Conservation (phyloP, 2,113 vertebrate species). For the Gambusia affinis region DNA sequence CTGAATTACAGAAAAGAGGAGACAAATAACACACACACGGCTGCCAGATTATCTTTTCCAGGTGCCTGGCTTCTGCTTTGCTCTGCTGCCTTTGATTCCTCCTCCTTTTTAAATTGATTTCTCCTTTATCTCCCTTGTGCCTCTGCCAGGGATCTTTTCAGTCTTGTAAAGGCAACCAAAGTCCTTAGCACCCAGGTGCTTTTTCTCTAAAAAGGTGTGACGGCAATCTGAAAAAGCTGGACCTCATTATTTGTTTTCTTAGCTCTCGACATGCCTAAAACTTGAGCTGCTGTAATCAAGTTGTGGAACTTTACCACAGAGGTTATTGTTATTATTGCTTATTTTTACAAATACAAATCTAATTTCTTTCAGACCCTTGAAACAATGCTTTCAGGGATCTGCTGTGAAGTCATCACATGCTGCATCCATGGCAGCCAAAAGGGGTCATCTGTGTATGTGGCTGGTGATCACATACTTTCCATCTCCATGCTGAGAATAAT, state of each 20-base stretch:
- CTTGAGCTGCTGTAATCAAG: not conserved
- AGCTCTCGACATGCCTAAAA: not conserved
- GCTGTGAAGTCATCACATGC: too few relatives aligned
- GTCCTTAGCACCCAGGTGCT: not conserved
- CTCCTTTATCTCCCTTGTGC: constrained; percentile 19
- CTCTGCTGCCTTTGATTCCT: constrained; percentile 40
- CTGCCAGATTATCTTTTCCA: constrained; percentile 56
- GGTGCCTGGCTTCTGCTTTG: constrained; percentile 63
- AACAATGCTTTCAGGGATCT: too few relatives aligned
- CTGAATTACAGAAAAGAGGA: constrained; percentile 36
- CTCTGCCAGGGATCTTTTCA: not conserved
- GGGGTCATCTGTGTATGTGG: too few relatives aligned
- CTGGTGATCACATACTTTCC: too few relatives aligned
- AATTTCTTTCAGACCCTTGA: too few relatives aligned
- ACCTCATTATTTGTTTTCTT: not conserved
- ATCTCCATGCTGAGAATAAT: too few relatives aligned
- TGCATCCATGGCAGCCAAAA: too few relatives aligned
- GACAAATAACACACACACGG: constrained; percentile 48
- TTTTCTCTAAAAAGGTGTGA: not conserved
- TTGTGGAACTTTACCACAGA: not conserved
- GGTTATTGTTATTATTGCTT: too few relatives aligned
- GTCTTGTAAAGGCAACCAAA: not conserved
- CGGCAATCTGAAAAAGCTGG: too few relatives aligned
- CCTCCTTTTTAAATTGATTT: constrained; percentile 15
- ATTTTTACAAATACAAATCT: not conserved